A percentile compares a stretch with the other conserved stretches of the same genome.
phyloP scores from a whole-genome alignment of 2,797 vertebrate species.

The Pseudochaenichthys georgianus region DNA sequence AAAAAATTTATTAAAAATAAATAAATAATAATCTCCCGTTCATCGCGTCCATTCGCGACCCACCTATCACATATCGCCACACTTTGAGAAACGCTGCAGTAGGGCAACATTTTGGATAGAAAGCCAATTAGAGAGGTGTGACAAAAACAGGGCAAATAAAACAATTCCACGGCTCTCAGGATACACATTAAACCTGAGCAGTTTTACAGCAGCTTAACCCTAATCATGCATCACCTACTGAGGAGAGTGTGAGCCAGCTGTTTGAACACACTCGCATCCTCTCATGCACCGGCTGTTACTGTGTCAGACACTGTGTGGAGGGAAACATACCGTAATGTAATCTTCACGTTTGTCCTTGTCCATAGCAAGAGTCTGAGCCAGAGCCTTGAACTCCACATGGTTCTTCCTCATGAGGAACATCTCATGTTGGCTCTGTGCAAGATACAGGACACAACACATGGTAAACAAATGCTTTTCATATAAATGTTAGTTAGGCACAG shows the following conservation, averaged over 20 bases:
- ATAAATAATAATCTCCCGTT: no score
- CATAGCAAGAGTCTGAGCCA: conserved; percentile 73
- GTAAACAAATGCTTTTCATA: background rate
- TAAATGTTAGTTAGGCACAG: background rate
- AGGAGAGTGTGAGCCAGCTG: background rate
- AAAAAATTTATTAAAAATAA: no score
- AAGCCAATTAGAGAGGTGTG: no score
- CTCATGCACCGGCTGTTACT: background rate
- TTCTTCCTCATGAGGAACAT: conserved; percentile 82
- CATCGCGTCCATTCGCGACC: no score
- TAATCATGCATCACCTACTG: background rate
- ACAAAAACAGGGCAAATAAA: no score
- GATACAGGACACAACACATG: background rate
- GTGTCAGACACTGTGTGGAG: background rate
- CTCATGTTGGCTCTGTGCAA: conserved; percentile 69
- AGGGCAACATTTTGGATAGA: no score
- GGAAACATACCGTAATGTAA: conserved; percentile 71
- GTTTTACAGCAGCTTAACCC: no score
- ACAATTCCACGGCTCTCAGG: no score
- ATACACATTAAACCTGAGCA: no score
- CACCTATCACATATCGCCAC: no score
- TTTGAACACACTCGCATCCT: background rate
- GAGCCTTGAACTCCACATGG: conserved; percentile 75
- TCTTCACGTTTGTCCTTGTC: conserved; percentile 65
- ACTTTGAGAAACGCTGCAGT: no score